Evolutionary conservation across 2,888 invertebrate genomes (phyloP).

Genomic region (Oxycera nigricornis): DNA sequence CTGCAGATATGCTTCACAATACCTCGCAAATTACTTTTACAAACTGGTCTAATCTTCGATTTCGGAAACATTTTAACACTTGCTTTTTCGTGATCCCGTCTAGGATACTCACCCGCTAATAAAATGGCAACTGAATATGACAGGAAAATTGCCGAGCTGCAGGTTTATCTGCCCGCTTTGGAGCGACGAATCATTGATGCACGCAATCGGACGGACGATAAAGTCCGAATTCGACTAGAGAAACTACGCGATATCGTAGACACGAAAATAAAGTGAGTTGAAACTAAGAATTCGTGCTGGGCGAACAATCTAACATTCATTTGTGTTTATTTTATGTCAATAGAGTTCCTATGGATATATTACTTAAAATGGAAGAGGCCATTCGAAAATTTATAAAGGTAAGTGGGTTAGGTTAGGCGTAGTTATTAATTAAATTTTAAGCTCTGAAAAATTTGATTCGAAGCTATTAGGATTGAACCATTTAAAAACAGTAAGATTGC

Average conservation of each 20-base stretch:
- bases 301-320: not conserved
- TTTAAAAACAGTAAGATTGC: too few species aligned
- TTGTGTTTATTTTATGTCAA: not conserved
- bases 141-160: not conserved
- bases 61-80: not conserved
- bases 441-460: not conserved
- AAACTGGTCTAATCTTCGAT: not conserved
- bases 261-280: constrained; percentile 1
- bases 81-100: not conserved
- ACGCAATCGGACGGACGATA: not conserved
- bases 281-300: not conserved
- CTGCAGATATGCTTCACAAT: too few species aligned
- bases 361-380: not conserved
- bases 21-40: too few species aligned
- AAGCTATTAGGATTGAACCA: too few species aligned
- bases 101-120: not conserved
- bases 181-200: not conserved
- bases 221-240: not conserved
- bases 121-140: constrained; percentile 23
- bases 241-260: constrained; percentile 7
- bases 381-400: constrained; percentile 6
- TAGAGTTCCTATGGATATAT: constrained; percentile 11
- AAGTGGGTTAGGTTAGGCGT: not conserved
- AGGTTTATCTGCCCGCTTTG: not conserved
- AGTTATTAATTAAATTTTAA: not conserved